These are phyloP conservation scores for Tympanoctomys barrerae DNA, from an alignment of 2,797 vertebrate genomes.

Conservation along the genomic window DNA sequence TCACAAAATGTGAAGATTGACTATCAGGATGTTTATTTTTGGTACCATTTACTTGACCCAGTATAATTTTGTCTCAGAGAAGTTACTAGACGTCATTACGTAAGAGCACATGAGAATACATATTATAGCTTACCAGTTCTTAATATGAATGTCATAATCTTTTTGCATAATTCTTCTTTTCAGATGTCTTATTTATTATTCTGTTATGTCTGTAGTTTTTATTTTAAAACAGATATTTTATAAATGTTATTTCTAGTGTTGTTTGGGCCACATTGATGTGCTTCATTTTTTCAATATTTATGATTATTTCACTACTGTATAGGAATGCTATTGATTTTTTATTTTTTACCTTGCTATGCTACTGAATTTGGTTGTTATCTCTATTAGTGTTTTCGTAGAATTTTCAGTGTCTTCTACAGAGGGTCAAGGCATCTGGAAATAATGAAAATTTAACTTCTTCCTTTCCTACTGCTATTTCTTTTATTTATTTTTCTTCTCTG, in stretches of 20 bases:
- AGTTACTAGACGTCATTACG: constrained; percentile 69
- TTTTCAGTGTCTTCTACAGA: not conserved
- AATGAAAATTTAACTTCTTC: not conserved
- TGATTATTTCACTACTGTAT: not conserved
- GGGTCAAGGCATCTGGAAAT: not conserved
- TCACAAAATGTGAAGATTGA: constrained; percentile 47
- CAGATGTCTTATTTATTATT: constrained; percentile 66
- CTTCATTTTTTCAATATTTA: constrained; percentile 53
- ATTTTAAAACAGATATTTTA: constrained; percentile 20
- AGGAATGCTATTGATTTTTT: not conserved
- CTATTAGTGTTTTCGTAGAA: not conserved
- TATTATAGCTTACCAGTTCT: constrained; percentile 10
- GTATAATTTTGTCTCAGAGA: constrained; percentile 73
- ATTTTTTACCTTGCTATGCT: not conserved
- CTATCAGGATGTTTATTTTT: constrained; percentile 55
- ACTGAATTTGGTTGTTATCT: not conserved
- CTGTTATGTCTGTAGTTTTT: not conserved
- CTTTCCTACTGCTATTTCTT: not conserved
- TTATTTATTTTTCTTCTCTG: not conserved
- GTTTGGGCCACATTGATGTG: not conserved
- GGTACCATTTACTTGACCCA: constrained; percentile 52
- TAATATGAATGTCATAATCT: not conserved
- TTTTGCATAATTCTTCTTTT: not conserved
- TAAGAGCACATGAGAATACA: constrained; percentile 53
- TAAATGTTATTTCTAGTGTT: constrained; percentile 12